phyloP scores from a whole-genome alignment of 2,888 invertebrate species.

The Sylvicola cinctus region DNA sequence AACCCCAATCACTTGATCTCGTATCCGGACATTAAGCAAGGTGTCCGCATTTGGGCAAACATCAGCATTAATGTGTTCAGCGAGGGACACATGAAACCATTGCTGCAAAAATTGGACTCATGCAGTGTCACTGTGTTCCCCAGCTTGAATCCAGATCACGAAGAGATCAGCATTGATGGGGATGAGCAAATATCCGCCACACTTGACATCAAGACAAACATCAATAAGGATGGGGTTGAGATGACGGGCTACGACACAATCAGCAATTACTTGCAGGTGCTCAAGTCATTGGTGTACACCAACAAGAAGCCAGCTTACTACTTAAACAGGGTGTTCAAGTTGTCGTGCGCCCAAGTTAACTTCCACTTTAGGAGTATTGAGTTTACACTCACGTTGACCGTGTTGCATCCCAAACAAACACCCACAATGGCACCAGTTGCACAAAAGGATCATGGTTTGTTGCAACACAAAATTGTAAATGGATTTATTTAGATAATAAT shows the following conservation, averaged over 20 bases:
- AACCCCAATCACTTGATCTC: constrained; percentile 22
- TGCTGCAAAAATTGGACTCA: constrained; percentile 59
- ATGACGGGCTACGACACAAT: constrained; percentile 23
- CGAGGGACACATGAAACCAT: constrained; percentile 12
- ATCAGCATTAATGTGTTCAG: constrained; percentile 46
- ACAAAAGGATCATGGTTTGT: constrained; percentile 2
- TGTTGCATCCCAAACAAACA: constrained; percentile 57
- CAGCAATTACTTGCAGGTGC: constrained; percentile 20
- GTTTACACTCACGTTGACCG: constrained; percentile 80
- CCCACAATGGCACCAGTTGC: constrained; percentile 19
- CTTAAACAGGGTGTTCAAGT: constrained; percentile 83
- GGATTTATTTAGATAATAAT: constrained; percentile 4
- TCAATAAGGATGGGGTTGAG: constrained; percentile 72
- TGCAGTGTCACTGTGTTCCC: constrained; percentile 91
- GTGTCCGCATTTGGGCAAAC: constrained; percentile 75
- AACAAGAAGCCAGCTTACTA: constrained; percentile 94
- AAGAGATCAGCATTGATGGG: constrained; percentile 35
- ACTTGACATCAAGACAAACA: constrained; percentile 36
- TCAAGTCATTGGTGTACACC: constrained; percentile 53
- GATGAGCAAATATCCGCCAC: neutral
- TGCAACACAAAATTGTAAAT: constrained; percentile 9
- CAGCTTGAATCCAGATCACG: constrained; percentile 87
- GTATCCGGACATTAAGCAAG: constrained; percentile 28
- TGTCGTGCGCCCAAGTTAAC: constrained; percentile 85
- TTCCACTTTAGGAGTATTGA: constrained; percentile 90